Base-by-base conservation (phyloP, 1,140 invertebrate genomes). In the Saccostrea glomerata region DNA sequence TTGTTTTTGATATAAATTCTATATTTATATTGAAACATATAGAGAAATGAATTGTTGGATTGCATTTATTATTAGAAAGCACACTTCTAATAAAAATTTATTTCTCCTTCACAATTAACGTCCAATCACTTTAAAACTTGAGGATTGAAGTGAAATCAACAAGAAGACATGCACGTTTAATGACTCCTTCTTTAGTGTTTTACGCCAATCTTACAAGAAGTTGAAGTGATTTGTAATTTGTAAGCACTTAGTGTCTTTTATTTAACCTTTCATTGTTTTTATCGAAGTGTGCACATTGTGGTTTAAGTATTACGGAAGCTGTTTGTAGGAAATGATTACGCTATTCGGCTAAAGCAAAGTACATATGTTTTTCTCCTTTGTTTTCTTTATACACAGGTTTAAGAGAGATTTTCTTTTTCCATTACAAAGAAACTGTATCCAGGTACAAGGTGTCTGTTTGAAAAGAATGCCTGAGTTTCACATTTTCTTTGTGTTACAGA, bases 171-270 rank as follows among this genome's bases (percentile, higher is more conserved):
- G 70, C 70, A 30, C 15, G 25, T 13, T 30, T 30, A 77, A 77
- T 36, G 70, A 77, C 70, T 36, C 13, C 15, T 0, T 77, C 23
- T 36, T 77, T 36, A 17, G 25, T 15, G 11, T 77, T 77, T 77
- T 30, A 77, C 30, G 70, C 25, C 70, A 77, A 36, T 36, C 25
- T 36, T 77, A 77, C 25, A 77, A 77, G 70, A 77, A 77, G 70
- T 77, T 77, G 25, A 77, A 77, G 70, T 77, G 70, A 77, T 30
- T 77, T 77, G 23, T 77, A 77, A 77, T 77, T 63, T 77, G 70
- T 77, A 77, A 77, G 70, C 70, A 77, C 70, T 77, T 36, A 36
- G 25, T 77, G 30, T 15, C 70, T 30, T 30, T 36, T 15, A 30
- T 36, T 77, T 77, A 77, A 63, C n/a, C 23, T 13, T 13, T 77